Evolutionary conservation across 2,888 invertebrate species (phyloP).

Genomic region (Steinernema carpocapsae): DNA sequence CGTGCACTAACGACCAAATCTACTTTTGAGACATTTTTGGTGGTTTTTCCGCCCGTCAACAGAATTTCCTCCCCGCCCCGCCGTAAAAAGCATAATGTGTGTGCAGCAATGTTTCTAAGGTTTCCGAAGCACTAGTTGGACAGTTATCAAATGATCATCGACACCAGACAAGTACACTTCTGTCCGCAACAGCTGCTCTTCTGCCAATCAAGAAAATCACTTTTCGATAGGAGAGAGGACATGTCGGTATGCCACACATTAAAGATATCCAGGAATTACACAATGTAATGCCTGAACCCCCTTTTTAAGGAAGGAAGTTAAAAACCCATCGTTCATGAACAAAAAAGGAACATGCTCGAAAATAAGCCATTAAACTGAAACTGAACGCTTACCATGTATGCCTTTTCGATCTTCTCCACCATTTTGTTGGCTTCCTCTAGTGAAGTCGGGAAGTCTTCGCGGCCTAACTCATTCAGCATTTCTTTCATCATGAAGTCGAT

Average conservation of each 20-base stretch:
- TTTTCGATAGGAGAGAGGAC: slow-evolving; percentile 19
- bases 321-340: too few species aligned
- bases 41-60: too few species aligned
- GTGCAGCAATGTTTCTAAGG: not conserved
- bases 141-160: slow-evolving; percentile 2
- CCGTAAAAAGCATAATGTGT: not conserved
- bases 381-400: slow-evolving; percentile 18
- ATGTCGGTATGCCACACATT: not conserved
- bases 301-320: not conserved
- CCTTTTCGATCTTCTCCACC: not conserved
- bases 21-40: slow-evolving; percentile 28
- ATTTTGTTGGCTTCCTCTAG: not conserved
- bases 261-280: not conserved
- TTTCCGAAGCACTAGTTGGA: not conserved
- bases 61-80: not conserved
- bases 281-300: not conserved
- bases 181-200: slow-evolving; percentile 32
- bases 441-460: slow-evolving; percentile 15
- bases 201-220: slow-evolving; percentile 29
- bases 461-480: not conserved
- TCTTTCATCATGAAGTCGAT: not conserved
- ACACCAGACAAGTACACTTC: slow-evolving; percentile 29
- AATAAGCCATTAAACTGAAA: too few species aligned
- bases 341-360: too few species aligned
- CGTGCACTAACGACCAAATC: slow-evolving; percentile 25